These are phyloP conservation scores for Paralvinella palmiformis DNA, from an alignment of 1,140 invertebrate species.

Conservation along the genomic window DNA sequence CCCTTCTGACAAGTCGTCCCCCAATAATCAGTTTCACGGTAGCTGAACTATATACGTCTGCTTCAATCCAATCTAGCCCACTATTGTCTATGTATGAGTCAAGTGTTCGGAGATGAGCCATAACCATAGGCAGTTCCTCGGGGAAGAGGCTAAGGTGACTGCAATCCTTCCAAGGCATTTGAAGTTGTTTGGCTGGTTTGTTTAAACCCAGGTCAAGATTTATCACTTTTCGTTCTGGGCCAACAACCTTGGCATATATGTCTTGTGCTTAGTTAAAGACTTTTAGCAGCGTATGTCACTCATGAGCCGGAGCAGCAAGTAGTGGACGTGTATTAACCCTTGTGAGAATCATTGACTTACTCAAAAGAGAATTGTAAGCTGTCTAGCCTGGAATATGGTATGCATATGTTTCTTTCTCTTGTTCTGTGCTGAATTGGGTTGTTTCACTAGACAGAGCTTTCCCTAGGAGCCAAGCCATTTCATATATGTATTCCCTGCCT, in stretches of 20 bases:
- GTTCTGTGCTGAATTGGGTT: too few species aligned
- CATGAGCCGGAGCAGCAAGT: background rate
- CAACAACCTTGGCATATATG: background rate
- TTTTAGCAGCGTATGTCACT: slow-evolving; percentile 2
- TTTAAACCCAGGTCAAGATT: background rate
- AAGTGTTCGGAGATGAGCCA: background rate
- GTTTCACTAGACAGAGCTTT: too few species aligned
- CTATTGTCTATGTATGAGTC: slow-evolving; percentile 13
- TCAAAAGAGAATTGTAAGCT: too few species aligned
- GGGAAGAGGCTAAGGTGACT: background rate
- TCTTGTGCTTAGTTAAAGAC: background rate
- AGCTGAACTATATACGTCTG: slow-evolving; percentile 12
- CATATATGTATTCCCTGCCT: too few species aligned
- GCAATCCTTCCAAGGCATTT: background rate
- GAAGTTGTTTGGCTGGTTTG: slow-evolving; percentile 10
- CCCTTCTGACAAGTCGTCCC: slow-evolving; percentile 7
- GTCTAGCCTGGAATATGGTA: too few species aligned
- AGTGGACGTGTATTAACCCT: too few species aligned
- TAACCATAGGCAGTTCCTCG: slow-evolving; percentile 7
- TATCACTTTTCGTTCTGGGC: background rate
- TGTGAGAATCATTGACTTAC: too few species aligned
- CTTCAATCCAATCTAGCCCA: slow-evolving; percentile 15
- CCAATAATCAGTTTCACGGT: background rate
- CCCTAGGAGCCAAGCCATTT: too few species aligned
- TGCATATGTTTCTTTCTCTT: too few species aligned